Evolutionary conservation across 2,888 invertebrate genomes (phyloP).

Genomic region (Acheta domesticus): DNA sequence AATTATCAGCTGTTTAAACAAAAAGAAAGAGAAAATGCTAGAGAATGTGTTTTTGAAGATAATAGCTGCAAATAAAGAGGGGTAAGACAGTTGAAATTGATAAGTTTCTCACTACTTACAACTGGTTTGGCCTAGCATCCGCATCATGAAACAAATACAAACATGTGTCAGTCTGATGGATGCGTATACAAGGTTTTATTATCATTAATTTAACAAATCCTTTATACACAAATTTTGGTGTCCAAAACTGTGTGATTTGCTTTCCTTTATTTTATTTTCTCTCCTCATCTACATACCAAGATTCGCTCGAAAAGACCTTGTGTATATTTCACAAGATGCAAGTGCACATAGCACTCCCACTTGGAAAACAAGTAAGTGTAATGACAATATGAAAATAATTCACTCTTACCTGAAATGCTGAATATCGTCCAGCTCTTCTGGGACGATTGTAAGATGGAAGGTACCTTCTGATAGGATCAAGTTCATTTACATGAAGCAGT

Average conservation of each 20-base stretch:
- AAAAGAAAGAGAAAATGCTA: background rate
- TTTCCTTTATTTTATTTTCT: too few relatives aligned
- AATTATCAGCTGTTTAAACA: background rate
- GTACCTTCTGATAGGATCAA: constrained; percentile 93
- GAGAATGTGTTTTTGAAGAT: background rate
- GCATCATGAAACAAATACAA: constrained; percentile 6
- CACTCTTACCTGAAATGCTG: constrained; percentile 85
- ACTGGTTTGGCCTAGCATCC: background rate
- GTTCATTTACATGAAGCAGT: constrained; percentile 86
- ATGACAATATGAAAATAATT: background rate
- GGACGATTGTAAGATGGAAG: constrained; percentile 95
- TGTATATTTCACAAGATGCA: too few relatives aligned
- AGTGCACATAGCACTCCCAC: too few relatives aligned
- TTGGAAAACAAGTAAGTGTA: too few relatives aligned
- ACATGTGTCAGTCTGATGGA: background rate
- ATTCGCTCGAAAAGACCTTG: too few relatives aligned
- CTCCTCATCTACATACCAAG: too few relatives aligned
- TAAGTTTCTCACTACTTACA: background rate
- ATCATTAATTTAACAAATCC: background rate
- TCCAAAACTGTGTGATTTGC: too few relatives aligned
- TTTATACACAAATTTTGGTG: background rate
- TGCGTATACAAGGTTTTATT: background rate
- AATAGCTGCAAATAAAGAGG: background rate
- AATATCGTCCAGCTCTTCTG: constrained; percentile 85
- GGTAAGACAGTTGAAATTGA: background rate